Conservation (phyloP, 2,888 invertebrate genomes). For the Idaea biselata region DNA sequence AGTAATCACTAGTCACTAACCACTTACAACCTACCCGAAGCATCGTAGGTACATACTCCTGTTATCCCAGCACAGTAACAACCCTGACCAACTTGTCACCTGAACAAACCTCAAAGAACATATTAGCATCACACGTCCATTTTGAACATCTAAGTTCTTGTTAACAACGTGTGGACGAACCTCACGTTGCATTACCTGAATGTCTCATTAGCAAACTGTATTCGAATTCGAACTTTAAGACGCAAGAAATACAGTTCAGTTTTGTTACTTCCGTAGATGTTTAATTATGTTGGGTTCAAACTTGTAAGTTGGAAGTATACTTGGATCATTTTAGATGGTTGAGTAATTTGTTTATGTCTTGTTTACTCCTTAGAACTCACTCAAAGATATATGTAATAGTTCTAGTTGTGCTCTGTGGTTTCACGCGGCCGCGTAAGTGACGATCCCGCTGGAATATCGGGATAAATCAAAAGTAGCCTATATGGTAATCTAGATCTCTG, state of each 20-base stretch:
- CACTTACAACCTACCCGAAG: too few relatives aligned
- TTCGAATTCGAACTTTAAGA: background rate
- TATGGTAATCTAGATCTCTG: too few relatives aligned
- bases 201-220: background rate
- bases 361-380: background rate
- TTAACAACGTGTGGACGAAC: slow-evolving; percentile 1
- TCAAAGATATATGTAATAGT: background rate
- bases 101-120: background rate
- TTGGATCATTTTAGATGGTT: background rate
- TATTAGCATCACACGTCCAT: background rate
- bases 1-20: too few relatives aligned
- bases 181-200: background rate
- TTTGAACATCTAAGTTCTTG: background rate
- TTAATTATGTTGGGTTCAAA: background rate
- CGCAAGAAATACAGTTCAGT: background rate
- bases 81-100: background rate
- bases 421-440: too few relatives aligned
- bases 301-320: background rate
- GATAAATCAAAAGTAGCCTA: too few relatives aligned
- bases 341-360: background rate
- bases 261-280: background rate
- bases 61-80: background rate
- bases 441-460: too few relatives aligned
- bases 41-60: background rate
- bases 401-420: too few relatives aligned